These are phyloP conservation scores for Fundulus diaphanus DNA, from an alignment of 2,797 vertebrate species.

Conservation along the genomic window DNA sequence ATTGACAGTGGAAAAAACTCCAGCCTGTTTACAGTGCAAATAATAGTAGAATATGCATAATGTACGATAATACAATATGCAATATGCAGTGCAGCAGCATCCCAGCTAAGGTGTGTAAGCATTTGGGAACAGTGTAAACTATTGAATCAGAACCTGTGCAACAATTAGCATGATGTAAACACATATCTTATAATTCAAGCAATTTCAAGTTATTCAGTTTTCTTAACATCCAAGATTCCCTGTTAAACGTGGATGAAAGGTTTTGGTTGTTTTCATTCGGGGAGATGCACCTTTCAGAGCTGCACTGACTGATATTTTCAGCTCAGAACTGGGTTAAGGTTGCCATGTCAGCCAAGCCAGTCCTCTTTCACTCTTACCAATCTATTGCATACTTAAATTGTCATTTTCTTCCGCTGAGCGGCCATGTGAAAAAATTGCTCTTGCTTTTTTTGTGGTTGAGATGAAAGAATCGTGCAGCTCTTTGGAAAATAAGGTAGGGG, in stretches of 20 bases:
- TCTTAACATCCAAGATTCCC: not conserved
- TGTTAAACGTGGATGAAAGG: not conserved
- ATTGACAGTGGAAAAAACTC: too few relatives aligned
- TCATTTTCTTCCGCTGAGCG: not conserved
- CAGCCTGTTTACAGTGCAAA: too few relatives aligned
- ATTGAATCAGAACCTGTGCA: too few relatives aligned
- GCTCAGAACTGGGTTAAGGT: slow-evolving; percentile 2
- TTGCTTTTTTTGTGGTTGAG: not conserved
- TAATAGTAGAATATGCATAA: too few relatives aligned
- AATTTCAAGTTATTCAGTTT: not conserved
- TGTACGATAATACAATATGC: too few relatives aligned
- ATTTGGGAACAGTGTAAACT: too few relatives aligned
- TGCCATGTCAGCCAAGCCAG: not conserved
- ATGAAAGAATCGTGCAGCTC: slow-evolving; percentile 3
- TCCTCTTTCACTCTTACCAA: slow-evolving; percentile 7
- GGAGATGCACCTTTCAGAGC: too few relatives aligned
- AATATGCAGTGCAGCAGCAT: too few relatives aligned
- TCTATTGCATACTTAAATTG: not conserved
- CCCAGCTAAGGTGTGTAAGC: too few relatives aligned
- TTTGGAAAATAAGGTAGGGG: not conserved
- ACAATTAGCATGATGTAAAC: too few relatives aligned
- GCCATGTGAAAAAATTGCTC: not conserved
- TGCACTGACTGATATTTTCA: slow-evolving; percentile 1
- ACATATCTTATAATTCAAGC: not conserved
- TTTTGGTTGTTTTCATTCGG: not conserved